Conservation (phyloP, 2,113 vertebrate species). For the Macrotus californicus region DNA sequence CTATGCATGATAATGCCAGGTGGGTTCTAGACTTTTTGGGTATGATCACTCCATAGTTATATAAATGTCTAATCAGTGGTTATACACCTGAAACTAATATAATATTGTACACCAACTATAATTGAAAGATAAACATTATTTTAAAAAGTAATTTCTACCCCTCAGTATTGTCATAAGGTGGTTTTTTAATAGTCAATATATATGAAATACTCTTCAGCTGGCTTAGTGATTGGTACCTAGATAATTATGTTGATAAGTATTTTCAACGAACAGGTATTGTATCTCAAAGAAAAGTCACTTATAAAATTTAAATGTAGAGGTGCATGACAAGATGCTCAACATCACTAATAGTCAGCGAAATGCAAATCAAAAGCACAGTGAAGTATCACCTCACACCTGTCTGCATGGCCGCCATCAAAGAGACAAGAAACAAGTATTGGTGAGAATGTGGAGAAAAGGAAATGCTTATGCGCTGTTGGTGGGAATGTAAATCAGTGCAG, state of each 20-base stretch:
- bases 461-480: neutral
- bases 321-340: neutral
- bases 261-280: neutral
- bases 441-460: neutral
- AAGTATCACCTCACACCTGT: neutral
- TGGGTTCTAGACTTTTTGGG: neutral
- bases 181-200: neutral
- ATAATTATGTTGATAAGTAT: constrained; percentile 16
- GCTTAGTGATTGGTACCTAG: neutral
- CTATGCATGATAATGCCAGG: neutral
- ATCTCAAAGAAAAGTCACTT: neutral
- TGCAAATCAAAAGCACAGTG: neutral
- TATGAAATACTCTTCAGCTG: neutral
- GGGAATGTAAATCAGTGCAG: neutral
- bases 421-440: neutral
- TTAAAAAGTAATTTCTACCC: neutral
- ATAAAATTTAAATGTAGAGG: neutral
- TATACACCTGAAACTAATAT: neutral
- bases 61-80: neutral
- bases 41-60: neutral
- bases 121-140: neutral
- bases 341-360: neutral
- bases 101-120: neutral
- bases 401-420: neutral
- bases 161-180: neutral